Percentiles rank a stretch among this genome's conserved stretches.
These are phyloP conservation scores for Mesitornis unicolor DNA, from an alignment of 2,113 vertebrate genomes.

Conservation along the genomic window DNA sequence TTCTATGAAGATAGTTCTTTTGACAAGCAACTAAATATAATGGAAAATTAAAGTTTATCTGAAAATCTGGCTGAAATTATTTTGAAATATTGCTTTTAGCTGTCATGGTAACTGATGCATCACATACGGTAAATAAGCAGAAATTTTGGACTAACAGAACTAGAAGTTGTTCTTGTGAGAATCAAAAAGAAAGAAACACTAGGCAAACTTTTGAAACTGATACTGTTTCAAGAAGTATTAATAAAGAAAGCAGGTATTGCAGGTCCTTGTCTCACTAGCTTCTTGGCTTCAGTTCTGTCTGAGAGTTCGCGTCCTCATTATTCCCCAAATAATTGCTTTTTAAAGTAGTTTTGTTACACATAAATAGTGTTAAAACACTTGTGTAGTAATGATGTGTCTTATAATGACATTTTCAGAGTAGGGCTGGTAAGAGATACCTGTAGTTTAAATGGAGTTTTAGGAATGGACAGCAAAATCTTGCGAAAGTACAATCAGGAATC, in stretches of 20 bases:
- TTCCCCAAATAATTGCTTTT: neutral
- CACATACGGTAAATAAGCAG: neutral
- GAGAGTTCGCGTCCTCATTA: neutral
- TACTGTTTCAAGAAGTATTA: neutral
- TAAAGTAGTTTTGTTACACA: neutral
- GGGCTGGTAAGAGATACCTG: neutral
- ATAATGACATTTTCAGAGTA: neutral
- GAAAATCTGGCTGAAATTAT: neutral
- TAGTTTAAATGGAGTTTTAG: neutral
- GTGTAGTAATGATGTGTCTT: neutral
- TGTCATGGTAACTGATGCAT: neutral
- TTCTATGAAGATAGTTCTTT: neutral
- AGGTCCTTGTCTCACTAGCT: neutral
- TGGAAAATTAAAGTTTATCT: neutral
- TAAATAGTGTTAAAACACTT: neutral
- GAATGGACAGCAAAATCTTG: neutral
- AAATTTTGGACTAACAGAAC: neutral
- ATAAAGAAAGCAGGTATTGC: neutral
- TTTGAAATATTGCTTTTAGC: neutral
- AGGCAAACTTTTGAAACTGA: neutral
- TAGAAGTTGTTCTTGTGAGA: neutral
- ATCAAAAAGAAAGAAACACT: neutral
- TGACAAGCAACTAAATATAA: neutral
- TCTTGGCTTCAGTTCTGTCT: neutral
- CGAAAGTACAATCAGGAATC: neutral